A percentile compares a stretch with the other conserved stretches of the same genome.
phyloP scores from a whole-genome alignment of 2,113 vertebrate species.

The Mastomys coucha region DNA sequence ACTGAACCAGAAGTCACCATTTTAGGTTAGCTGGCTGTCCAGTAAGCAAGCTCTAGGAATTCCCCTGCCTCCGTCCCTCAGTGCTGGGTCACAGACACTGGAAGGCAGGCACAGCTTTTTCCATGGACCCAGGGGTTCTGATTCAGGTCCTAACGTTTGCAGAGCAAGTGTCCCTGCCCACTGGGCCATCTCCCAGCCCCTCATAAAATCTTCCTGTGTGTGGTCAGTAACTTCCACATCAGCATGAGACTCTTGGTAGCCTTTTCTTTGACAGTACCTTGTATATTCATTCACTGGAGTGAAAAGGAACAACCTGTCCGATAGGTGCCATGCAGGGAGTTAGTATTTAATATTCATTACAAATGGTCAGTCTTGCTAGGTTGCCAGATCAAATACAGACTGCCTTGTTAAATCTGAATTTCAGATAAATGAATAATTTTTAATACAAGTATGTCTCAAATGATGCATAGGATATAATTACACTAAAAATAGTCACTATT shows the following conservation, averaged over 20 bases:
- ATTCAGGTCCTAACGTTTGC: not conserved
- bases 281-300: not conserved
- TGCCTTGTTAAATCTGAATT: slow-evolving; percentile 56
- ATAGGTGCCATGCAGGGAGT: not conserved
- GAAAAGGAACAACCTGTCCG: not conserved
- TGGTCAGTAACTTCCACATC: not conserved
- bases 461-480: slow-evolving; percentile 7
- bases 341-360: slow-evolving; percentile 36
- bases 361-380: not conserved
- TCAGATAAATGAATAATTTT: slow-evolving; percentile 55
- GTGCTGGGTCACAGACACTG: not conserved
- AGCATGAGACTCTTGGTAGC: not conserved
- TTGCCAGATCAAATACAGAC: slow-evolving; percentile 55
- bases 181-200: not conserved
- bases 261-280: slow-evolving; percentile 31
- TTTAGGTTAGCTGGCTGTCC: not conserved
- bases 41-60: not conserved
- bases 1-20: not conserved
- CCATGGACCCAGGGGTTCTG: not conserved
- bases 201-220: not conserved
- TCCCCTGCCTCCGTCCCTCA: not conserved
- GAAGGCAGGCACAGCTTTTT: not conserved
- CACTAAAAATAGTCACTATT: slow-evolving; percentile 30
- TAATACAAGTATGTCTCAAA: not conserved
- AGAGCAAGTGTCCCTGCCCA: not conserved